Conservation (phyloP, 2,888 invertebrate genomes). For the Stenchaetothrips biformis region DNA sequence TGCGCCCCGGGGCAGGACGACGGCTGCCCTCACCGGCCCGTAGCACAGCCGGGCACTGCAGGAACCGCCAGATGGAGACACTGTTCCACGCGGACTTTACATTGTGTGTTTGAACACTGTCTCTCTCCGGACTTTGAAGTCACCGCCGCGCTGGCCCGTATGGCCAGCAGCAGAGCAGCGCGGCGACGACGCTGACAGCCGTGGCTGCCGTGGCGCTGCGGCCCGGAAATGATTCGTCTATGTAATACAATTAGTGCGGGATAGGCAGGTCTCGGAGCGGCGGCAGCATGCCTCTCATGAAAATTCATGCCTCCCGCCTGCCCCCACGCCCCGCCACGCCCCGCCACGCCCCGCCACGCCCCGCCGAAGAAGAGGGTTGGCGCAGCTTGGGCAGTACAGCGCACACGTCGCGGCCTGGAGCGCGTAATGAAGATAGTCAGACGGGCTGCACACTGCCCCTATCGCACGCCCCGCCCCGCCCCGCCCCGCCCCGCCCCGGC, state of each 20-base stretch:
- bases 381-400: not conserved
- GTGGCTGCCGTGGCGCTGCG: not conserved
- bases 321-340: not conserved
- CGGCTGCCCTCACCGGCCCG: no score
- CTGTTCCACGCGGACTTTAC: no score
- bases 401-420: not conserved
- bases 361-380: not conserved
- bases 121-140: no score
- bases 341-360: not conserved
- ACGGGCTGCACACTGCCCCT: not conserved
- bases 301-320: no score
- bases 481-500: not conserved
- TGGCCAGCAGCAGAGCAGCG: not conserved
- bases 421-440: constrained; percentile 21
- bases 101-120: no score
- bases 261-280: not conserved
- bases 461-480: not conserved
- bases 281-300: no score
- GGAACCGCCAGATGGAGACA: no score
- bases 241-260: constrained; percentile 8
- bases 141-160: no score
- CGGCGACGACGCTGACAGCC: not conserved
- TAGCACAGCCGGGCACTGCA: no score
- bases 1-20: no score
- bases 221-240: not conserved